phyloP scores from a whole-genome alignment of 2,797 vertebrate genomes.

The Steatocranus sp. region DNA sequence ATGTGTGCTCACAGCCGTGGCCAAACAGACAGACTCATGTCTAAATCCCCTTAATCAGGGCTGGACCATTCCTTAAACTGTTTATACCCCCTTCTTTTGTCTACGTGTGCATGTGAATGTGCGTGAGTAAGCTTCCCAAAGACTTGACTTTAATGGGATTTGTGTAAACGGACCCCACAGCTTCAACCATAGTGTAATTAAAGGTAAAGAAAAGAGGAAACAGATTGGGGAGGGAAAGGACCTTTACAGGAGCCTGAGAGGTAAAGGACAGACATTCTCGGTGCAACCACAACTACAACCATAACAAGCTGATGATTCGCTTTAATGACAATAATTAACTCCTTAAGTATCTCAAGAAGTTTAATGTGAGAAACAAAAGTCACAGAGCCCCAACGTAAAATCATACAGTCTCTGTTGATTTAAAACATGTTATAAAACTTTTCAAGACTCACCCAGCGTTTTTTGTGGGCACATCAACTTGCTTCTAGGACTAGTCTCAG shows the following conservation, averaged over 20 bases:
- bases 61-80: constrained; percentile 40
- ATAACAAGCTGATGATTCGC: constrained; percentile 5
- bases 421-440: not conserved
- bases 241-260: not conserved
- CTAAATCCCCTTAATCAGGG: constrained; percentile 66
- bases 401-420: not conserved
- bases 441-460: not conserved
- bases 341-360: not conserved
- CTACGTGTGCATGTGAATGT: constrained; percentile 5
- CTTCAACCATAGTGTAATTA: constrained; percentile 47
- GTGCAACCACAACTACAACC: not conserved
- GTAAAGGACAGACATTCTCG: constrained; percentile 10
- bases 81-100: constrained; percentile 30
- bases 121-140: constrained; percentile 24
- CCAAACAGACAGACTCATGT: constrained; percentile 28
- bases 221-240: not conserved
- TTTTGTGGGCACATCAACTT: not conserved
- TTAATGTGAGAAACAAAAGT: not conserved
- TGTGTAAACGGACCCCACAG: constrained; percentile 56
- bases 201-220: constrained; percentile 46
- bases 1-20: not conserved
- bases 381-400: not conserved
- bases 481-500: not conserved
- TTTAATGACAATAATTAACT: not conserved
- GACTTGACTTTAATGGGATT: constrained; percentile 61